Conservation (phyloP, 1,140 invertebrate species). For the Uloborus diversus region DNA sequence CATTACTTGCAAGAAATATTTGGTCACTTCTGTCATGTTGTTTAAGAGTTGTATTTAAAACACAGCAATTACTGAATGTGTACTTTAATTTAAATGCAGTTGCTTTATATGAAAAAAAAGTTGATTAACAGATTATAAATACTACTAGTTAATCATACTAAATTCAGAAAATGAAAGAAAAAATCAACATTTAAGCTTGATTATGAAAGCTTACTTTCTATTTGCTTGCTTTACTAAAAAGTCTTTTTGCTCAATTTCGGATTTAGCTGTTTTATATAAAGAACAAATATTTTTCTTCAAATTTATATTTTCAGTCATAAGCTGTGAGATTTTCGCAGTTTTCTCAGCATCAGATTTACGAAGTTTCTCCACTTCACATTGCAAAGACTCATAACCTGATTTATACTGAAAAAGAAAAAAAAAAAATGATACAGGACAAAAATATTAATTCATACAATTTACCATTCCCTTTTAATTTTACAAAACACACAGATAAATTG, state of each 20-base stretch:
- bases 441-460: background rate
- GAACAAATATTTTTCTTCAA: constrained; percentile 36
- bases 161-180: background rate
- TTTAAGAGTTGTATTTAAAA: background rate
- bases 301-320: background rate
- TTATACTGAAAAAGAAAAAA: background rate
- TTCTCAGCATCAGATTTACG: background rate
- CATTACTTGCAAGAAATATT: too few relatives aligned
- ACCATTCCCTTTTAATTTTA: background rate
- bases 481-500: background rate
- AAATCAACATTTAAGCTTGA: background rate
- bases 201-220: constrained; percentile 6
- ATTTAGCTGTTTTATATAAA: constrained; percentile 35
- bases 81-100: background rate
- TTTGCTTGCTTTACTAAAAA: background rate
- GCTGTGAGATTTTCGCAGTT: background rate
- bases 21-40: background rate
- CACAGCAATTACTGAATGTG: background rate
- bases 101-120: background rate
- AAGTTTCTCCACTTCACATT: background rate
- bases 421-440: background rate
- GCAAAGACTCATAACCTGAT: background rate
- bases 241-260: constrained; percentile 35
- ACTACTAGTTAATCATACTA: background rate
- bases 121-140: background rate